Percentiles rank a stretch among this genome's conserved stretches.
Evolutionary conservation across 2,797 vertebrate species (phyloP).

Genomic region (Pseudotriccus pelzelni): DNA sequence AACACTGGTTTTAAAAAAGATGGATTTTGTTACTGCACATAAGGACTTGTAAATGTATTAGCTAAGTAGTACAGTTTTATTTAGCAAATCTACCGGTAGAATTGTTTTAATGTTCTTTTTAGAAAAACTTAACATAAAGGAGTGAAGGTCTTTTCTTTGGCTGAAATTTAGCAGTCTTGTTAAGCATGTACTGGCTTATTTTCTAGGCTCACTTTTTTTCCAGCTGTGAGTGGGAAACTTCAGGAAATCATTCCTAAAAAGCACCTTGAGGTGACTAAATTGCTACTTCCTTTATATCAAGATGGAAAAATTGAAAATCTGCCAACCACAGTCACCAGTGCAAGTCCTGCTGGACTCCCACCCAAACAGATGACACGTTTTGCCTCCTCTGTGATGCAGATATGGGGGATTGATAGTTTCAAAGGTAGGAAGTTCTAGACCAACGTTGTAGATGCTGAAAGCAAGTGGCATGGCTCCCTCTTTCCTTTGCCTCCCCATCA

Average conservation of each 20-base stretch:
- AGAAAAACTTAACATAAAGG: not conserved
- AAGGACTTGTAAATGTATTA: slow-evolving; percentile 12
- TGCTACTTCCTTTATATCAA: slow-evolving; percentile 59
- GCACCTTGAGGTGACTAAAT: slow-evolving; percentile 60
- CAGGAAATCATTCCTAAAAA: slow-evolving; percentile 64
- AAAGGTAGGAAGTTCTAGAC: slow-evolving; percentile 61
- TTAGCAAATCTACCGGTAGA: slow-evolving; percentile 12
- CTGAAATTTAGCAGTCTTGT: slow-evolving; percentile 41
- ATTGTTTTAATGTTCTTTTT: slow-evolving; percentile 24
- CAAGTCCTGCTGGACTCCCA: slow-evolving; percentile 59
- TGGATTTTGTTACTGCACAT: not conserved
- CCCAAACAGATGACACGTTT: slow-evolving; percentile 51
- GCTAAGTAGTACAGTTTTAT: not conserved
- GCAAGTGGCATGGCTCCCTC: slow-evolving; percentile 1
- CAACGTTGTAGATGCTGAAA: slow-evolving; percentile 38
- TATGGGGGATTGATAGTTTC: slow-evolving; percentile 55
- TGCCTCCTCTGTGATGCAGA: slow-evolving; percentile 55
- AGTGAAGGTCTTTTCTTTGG: slow-evolving; percentile 44
- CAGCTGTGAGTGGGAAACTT: slow-evolving; percentile 56
- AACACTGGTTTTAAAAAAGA: not conserved
- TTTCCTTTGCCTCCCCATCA: not conserved
- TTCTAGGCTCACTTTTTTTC: slow-evolving; percentile 70
- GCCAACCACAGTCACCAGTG: slow-evolving; percentile 52
- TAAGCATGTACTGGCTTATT: slow-evolving; percentile 63
- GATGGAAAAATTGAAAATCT: slow-evolving; percentile 64